Evolutionary conservation across 2,797 vertebrate genomes (phyloP).

Genomic region (Esox lucius): DNA sequence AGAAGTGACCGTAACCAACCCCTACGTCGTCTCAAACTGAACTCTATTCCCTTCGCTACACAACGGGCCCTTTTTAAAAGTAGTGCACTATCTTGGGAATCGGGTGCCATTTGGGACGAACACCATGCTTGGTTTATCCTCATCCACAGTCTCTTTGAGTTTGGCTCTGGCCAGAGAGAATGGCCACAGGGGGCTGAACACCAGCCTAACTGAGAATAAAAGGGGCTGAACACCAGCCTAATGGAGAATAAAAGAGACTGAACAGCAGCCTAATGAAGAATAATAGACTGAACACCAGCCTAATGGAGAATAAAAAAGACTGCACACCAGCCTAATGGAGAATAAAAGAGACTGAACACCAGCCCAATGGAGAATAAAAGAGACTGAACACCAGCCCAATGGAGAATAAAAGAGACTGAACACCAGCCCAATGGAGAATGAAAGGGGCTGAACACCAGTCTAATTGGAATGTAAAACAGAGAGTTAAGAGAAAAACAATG

Average conservation of each 20-base stretch:
- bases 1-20: conserved; percentile 15
- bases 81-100: too few relatives aligned
- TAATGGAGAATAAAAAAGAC: not conserved
- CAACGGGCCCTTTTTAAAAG: too few relatives aligned
- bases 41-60: conserved; percentile 27
- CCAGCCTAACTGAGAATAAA: conserved; percentile 24
- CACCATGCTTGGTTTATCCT: too few relatives aligned
- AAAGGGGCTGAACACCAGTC: conserved; percentile 29
- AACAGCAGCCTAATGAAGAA: conserved; percentile 31
- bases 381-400: conserved; percentile 37
- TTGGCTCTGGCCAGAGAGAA: conserved; percentile 45
- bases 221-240: too few relatives aligned
- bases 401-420: conserved; percentile 13
- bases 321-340: conserved; percentile 36
- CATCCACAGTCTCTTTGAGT: conserved; percentile 38
- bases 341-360: conserved; percentile 24
- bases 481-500: not conserved
- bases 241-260: too few relatives aligned
- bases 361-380: conserved; percentile 17
- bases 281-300: conserved; percentile 33
- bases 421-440: conserved; percentile 26
- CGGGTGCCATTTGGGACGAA: too few relatives aligned
- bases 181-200: conserved; percentile 32
- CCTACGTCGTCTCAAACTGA: conserved; percentile 40
- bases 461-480: conserved; percentile 29